Evolutionary conservation across 2,113 vertebrate genomes (phyloP), one percentile per base, ranked within the genome.

Genomic region (Ancistrus triradiatus): DNA sequence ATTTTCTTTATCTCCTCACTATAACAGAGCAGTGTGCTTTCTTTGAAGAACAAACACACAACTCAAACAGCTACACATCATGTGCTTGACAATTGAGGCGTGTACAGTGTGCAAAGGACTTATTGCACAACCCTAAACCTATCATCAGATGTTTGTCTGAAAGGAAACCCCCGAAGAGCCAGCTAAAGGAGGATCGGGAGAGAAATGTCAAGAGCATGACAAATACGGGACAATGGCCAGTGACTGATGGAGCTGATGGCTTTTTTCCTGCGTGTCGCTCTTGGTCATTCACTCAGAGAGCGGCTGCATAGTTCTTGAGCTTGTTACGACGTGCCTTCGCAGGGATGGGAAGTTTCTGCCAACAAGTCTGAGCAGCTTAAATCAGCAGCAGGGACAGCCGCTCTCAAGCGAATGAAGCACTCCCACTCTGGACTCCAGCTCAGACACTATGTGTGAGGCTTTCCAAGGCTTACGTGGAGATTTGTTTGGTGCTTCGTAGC

Each of bases 241-340:
- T 11, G 40, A 3, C 22, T 22, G 19, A 31, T 2, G 1, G 51
- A 1, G 0, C 2, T 27, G 17, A n/a, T n/a, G 27, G 13, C 61
- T 58, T 28, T 31, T 24, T 19, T 17, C 40, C 17, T 7, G 6
- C 43, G 63, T 8, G 24, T 7, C n/a, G n/a, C 3, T 31, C 42
- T 17, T 18, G n/a, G 31, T 14, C 10, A n/a, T 3, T 57, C 31
- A 35, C 24, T 14, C 35, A 33, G 61, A 49, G 73, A 63, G 49
- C 42, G 17, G 18, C 37, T 59, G 52, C 66, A 53, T 46, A 66
- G 22, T 21, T 68, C 6, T 19, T 38, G 43, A 69, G 66, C 77
- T 73, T 67, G 73, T 67, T 37, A 56, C 76, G 80, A 84, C 78
- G 83, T 78, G 81, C 65, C 73, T 66, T 66, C 72, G 9, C 53